Percentiles rank a stretch among this genome's conserved stretches.
These are phyloP conservation scores for Telmatherina bonti DNA, from an alignment of 2,797 vertebrate genomes.

Conservation along the genomic window DNA sequence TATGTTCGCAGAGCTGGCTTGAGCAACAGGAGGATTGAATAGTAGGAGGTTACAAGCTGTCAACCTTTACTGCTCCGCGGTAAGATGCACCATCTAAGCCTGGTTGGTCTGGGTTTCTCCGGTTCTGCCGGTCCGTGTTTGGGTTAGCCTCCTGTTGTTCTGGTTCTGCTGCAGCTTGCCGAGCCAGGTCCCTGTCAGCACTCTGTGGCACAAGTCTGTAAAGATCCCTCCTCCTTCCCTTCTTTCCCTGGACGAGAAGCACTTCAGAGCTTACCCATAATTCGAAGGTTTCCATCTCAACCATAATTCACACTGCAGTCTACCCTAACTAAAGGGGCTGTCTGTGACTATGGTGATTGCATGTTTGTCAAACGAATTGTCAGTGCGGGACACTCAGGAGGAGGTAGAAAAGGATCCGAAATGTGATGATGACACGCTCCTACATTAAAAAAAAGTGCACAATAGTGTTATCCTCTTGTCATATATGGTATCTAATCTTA, in stretches of 20 bases:
- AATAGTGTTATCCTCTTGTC: constrained; percentile 44
- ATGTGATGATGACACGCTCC: constrained; percentile 69
- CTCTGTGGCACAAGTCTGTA: constrained; percentile 67
- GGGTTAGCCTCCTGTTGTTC: constrained; percentile 78
- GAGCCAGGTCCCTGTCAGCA: constrained; percentile 72
- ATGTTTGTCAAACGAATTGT: constrained; percentile 83
- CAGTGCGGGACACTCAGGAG: constrained; percentile 67
- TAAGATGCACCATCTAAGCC: constrained; percentile 66
- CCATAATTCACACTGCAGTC: constrained; percentile 83
- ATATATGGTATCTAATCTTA: constrained; percentile 34
- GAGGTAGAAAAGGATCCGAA: constrained; percentile 57
- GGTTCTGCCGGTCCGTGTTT: constrained; percentile 65
- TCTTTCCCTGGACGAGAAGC: constrained; percentile 75
- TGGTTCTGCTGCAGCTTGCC: constrained; percentile 68
- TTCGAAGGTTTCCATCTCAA: constrained; percentile 83
- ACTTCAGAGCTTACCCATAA: constrained; percentile 80
- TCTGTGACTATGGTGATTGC: constrained; percentile 82
- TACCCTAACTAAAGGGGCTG: constrained; percentile 80
- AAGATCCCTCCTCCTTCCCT: constrained; percentile 68
- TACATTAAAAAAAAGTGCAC: constrained; percentile 46
- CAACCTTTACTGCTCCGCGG: constrained; percentile 60
- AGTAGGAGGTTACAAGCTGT: constrained; percentile 61
- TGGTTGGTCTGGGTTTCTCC: constrained; percentile 58
- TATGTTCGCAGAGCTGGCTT: constrained; percentile 63
- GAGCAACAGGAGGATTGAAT: constrained; percentile 48